phyloP scores from a whole-genome alignment of 2,888 invertebrate species.

The Scaptomyza cyrtandrae region DNA sequence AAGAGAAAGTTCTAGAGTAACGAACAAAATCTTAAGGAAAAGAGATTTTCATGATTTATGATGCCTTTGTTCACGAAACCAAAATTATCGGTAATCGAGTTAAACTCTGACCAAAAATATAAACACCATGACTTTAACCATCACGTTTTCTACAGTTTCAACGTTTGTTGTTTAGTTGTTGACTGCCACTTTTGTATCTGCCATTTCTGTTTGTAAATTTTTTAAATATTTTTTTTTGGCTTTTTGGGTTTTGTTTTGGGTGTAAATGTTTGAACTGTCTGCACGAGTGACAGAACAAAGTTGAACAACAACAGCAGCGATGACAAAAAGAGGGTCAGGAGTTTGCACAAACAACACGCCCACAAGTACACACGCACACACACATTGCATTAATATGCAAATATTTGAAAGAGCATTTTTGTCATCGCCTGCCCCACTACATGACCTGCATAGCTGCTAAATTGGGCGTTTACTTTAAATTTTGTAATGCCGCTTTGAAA shows the following conservation, averaged over 20 bases:
- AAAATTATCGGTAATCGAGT: slow-evolving; percentile 21
- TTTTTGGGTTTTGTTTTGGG: slow-evolving; percentile 44
- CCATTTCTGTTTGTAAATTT: slow-evolving; percentile 6
- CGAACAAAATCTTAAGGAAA: slow-evolving; percentile 12
- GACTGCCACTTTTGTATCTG: slow-evolving; percentile 23
- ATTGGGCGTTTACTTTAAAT: slow-evolving; percentile 4
- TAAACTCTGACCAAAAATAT: slow-evolving; percentile 7
- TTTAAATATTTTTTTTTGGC: slow-evolving; percentile 18
- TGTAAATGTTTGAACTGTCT: slow-evolving; percentile 76
- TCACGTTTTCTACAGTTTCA: slow-evolving; percentile 27
- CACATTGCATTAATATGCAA: slow-evolving; percentile 72
- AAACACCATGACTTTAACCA: slow-evolving; percentile 9
- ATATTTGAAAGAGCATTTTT: slow-evolving; percentile 67
- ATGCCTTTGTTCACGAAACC: background rate
- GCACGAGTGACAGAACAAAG: slow-evolving; percentile 66
- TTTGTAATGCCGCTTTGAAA: slow-evolving; percentile 3
- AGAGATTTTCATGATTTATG: slow-evolving; percentile 26
- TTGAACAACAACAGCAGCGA: slow-evolving; percentile 39
- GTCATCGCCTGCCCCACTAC: slow-evolving; percentile 23
- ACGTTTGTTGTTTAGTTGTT: slow-evolving; percentile 17
- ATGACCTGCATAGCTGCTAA: slow-evolving; percentile 8
- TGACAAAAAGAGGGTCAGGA: slow-evolving; percentile 59
- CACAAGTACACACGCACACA: slow-evolving; percentile 22
- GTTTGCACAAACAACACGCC: slow-evolving; percentile 51
- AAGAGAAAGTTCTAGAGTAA: slow-evolving; percentile 1